Evolutionary conservation across 1,140 invertebrate species (phyloP), one percentile per base, ranked within the genome.

Genomic region (Neocloeon triangulifer): DNA sequence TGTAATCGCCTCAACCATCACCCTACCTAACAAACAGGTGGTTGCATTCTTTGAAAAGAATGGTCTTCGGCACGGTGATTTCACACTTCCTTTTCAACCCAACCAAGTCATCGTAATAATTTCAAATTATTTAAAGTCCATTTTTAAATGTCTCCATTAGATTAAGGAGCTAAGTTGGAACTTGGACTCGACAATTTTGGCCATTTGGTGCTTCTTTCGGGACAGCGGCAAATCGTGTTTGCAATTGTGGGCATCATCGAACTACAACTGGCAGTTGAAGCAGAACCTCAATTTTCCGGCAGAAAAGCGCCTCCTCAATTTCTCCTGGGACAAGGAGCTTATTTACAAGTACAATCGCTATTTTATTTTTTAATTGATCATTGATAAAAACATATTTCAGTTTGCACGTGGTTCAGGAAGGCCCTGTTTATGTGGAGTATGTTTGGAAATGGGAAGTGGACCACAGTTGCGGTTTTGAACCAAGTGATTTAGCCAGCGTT

Each of bases 191-290:
- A 69, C 73, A 39, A 62, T 88, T 32, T 48, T 89, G 12, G 56
- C 63, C 37, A 50, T 81, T 14, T 61, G 62, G 43, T 64, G 62
- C 37, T n/a, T n/a, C n/a, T n/a, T n/a, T n/a, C n/a, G n/a, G n/a
- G n/a, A n/a, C n/a, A n/a, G n/a, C n/a, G n/a, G n/a, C n/a, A n/a
- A n/a, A n/a, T n/a, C n/a, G n/a, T 34, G 41, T 45, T 45, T 91
- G 20, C 66, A 85, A 41, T 47, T 92, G 1, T 92, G 75, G 59
- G 79, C 74, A 5, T 62, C 68, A 28, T 66, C 65, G 15, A 92
- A 92, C 58, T 88, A 84, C 46, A 73, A 88, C 46, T 92, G 84
- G 84, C 88, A 88, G 52, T 49, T 78, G 9, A 91, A 92, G 46
- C 74, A 86, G 45, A 65, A 51, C 29, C 43, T 78, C 3, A 35